A percentile compares a stretch with the other conserved stretches of the same genome.
These are phyloP conservation scores for Dromiciops gliroides DNA, from an alignment of 2,113 vertebrate species.

Conservation along the genomic window DNA sequence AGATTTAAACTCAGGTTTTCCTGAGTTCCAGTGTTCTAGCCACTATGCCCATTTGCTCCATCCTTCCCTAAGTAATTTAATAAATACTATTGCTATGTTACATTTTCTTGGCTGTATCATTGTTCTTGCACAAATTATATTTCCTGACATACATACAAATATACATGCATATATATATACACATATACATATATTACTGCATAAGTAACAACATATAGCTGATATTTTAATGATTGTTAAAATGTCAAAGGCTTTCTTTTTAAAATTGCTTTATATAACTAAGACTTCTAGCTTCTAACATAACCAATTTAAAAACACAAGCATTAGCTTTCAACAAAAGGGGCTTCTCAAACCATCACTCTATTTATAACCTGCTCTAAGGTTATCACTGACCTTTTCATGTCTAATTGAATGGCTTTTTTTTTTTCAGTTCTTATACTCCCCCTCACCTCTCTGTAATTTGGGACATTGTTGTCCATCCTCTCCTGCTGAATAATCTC, in stretches of 20 bases:
- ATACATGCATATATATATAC: neutral
- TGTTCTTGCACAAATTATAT: slow-evolving; percentile 27
- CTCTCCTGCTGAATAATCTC: too few relatives aligned
- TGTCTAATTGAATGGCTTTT: too few relatives aligned
- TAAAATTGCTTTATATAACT: slow-evolving; percentile 59
- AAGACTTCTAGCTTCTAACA: slow-evolving; percentile 53
- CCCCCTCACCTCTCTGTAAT: too few relatives aligned
- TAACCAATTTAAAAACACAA: slow-evolving; percentile 58
- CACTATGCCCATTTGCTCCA: neutral
- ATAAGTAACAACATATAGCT: slow-evolving; percentile 32
- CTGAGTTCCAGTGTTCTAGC: neutral
- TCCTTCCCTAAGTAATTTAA: neutral
- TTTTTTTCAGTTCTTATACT: too few relatives aligned
- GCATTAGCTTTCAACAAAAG: slow-evolving; percentile 45
- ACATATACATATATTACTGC: too few relatives aligned
- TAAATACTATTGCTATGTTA: neutral
- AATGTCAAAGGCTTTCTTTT: slow-evolving; percentile 58
- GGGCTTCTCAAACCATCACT: too few relatives aligned
- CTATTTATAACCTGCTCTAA: too few relatives aligned
- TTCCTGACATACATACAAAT: slow-evolving; percentile 53
- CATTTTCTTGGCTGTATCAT: slow-evolving; percentile 43
- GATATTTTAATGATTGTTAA: slow-evolving; percentile 52
- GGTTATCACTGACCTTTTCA: too few relatives aligned
- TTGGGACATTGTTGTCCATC: too few relatives aligned
- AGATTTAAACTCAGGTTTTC: too few relatives aligned